These are phyloP conservation scores for Sinocyclocheilus rhinocerous DNA, from an alignment of 2,113 vertebrate species.

Conservation along the genomic window DNA sequence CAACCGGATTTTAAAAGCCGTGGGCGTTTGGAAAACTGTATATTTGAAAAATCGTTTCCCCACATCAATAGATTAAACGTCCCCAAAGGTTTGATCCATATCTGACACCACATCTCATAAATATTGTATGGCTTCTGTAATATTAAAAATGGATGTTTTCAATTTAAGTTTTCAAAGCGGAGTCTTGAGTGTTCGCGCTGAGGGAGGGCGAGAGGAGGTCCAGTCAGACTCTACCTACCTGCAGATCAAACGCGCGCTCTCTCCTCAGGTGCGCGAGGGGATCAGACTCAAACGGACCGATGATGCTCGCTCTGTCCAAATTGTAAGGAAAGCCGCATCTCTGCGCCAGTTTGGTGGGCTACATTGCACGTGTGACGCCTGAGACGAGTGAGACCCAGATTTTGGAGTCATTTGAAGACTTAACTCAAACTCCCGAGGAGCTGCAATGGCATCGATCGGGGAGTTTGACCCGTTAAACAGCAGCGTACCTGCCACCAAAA, in stretches of 20 bases:
- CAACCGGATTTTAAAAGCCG: constrained; percentile 26
- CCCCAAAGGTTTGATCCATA: constrained; percentile 39
- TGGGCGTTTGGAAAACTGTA: constrained; percentile 20
- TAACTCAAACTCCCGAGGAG: constrained; percentile 37
- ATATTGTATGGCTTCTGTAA: constrained; percentile 41
- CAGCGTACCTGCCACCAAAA: constrained; percentile 91
- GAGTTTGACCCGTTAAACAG: constrained; percentile 83
- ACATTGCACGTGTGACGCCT: not conserved
- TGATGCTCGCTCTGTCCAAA: not conserved
- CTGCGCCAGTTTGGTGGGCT: not conserved
- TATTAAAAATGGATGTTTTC: constrained; percentile 38
- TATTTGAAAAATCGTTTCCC: constrained; percentile 12
- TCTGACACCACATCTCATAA: constrained; percentile 26
- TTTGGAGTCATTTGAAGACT: constrained; percentile 6
- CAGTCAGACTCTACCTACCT: constrained; percentile 30
- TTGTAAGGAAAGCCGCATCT: constrained; percentile 4
- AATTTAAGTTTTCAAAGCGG: constrained; percentile 45
- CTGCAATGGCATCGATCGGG: constrained; percentile 84
- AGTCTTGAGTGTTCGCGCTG: not conserved
- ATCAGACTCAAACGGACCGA: constrained; percentile 10
- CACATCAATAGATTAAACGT: constrained; percentile 42
- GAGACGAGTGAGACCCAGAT: not conserved
- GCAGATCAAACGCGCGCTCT: constrained; percentile 26
- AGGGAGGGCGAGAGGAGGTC: constrained; percentile 30
- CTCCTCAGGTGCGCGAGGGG: constrained; percentile 39